These are phyloP conservation scores for Calyptomena viridis DNA, from an alignment of 2,113 vertebrate genomes.

Conservation along the genomic window DNA sequence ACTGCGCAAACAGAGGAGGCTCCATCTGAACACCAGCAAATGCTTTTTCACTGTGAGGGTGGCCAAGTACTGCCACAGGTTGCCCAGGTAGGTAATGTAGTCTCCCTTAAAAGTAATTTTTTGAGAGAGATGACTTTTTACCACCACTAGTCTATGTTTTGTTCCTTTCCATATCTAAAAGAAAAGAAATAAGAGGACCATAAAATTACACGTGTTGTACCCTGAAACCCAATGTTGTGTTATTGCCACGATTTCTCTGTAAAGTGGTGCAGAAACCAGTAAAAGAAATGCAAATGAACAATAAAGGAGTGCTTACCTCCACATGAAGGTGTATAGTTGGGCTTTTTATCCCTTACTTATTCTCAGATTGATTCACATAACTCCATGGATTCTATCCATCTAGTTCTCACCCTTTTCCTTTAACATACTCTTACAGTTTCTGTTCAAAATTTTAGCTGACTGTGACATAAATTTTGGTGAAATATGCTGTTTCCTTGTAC, in stretches of 20 bases:
- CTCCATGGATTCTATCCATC: neutral
- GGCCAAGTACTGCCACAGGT: too few species aligned
- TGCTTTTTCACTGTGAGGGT: neutral
- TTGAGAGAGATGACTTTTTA: neutral
- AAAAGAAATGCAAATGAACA: neutral
- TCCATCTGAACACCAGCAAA: neutral
- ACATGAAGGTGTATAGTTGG: neutral
- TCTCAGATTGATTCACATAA: neutral
- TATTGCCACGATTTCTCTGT: neutral
- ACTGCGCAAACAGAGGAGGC: neutral
- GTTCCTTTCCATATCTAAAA: neutral
- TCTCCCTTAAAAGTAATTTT: neutral
- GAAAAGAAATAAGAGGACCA: neutral
- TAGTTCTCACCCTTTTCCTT: neutral
- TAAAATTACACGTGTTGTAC: neutral
- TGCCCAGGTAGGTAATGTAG: neutral
- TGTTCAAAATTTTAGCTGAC: neutral
- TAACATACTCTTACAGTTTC: neutral
- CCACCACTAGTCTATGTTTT: neutral
- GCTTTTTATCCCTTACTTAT: neutral
- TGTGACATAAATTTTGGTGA: neutral
- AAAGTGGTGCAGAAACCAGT: neutral
- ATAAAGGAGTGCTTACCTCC: neutral
- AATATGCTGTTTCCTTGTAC: neutral
- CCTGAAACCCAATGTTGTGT: neutral